phyloP scores from a whole-genome alignment of 2,797 vertebrate species.

The Dromococcyx pavoninus region DNA sequence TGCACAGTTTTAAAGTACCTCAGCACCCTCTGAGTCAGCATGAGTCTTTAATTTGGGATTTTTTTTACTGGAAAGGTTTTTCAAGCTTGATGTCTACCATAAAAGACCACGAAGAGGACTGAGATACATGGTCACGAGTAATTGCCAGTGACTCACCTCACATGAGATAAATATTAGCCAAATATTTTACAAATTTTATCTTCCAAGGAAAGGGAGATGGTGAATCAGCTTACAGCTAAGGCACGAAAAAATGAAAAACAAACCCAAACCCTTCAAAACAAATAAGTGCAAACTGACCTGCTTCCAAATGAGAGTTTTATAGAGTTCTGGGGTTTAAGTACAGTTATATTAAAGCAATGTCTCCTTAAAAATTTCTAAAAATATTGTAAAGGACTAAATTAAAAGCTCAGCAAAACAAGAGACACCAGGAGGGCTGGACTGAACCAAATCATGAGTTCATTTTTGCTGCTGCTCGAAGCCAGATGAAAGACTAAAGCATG shows the following conservation, averaged over 20 bases:
- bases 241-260: constrained; percentile 2
- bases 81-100: background rate
- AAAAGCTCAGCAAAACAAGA: constrained; percentile 55
- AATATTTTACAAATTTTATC: constrained; percentile 54
- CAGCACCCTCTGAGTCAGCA: background rate
- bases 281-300: constrained; percentile 66
- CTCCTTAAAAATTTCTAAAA: constrained; percentile 70
- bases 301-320: constrained; percentile 65
- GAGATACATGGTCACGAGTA: background rate
- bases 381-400: constrained; percentile 69
- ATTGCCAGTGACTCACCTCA: constrained; percentile 25
- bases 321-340: constrained; percentile 69
- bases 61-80: background rate
- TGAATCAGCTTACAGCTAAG: constrained; percentile 72
- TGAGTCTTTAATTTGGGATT: background rate
- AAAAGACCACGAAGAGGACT: background rate
- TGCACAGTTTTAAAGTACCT: background rate
- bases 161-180: constrained; percentile 63
- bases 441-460: background rate
- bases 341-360: constrained; percentile 63
- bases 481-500: background rate
- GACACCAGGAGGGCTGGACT: background rate
- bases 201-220: constrained; percentile 78
- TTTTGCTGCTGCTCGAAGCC: background rate
- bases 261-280: constrained; percentile 70